Evolutionary conservation across 2,113 vertebrate genomes (phyloP).

Genomic region (Amia ocellicauda): DNA sequence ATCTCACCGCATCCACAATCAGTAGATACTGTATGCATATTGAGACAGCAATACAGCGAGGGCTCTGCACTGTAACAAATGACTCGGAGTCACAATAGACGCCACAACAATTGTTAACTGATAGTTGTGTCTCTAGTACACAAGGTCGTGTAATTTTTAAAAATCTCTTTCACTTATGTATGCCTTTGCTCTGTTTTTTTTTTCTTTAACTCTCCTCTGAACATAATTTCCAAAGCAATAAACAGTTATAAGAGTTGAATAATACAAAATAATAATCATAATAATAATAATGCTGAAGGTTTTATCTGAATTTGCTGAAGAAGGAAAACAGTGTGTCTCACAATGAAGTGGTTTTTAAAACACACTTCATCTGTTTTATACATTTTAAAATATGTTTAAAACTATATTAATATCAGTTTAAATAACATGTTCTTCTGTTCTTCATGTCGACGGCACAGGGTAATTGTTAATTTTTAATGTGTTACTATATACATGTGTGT

Average conservation of each 20-base stretch:
- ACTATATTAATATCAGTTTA: no score
- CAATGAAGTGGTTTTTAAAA: no score
- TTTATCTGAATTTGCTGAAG: not conserved
- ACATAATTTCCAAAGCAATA: conserved; percentile 4
- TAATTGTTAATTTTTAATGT: no score
- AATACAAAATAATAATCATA: not conserved
- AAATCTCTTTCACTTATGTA: conserved; percentile 21
- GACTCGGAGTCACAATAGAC: conserved; percentile 35
- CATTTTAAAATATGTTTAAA: no score
- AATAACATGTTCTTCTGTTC: no score
- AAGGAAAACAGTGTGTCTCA: not conserved
- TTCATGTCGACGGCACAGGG: no score
- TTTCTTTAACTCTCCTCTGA: conserved; percentile 16
- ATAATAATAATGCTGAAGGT: not conserved
- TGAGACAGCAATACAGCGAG: not conserved
- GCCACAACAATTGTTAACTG: conserved; percentile 34
- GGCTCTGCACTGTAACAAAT: conserved; percentile 36
- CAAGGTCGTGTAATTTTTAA: conserved; percentile 45
- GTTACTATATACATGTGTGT: no score
- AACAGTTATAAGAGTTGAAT: conserved; percentile 13
- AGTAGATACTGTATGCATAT: conserved; percentile 24
- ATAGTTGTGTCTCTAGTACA: conserved; percentile 31
- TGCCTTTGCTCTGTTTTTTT: conserved; percentile 29
- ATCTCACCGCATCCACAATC: conserved; percentile 9
- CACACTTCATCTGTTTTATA: no score